Percentiles rank a stretch among this genome's conserved stretches.
phyloP scores from a whole-genome alignment of 2,113 vertebrate genomes.

The Mus pahari region DNA sequence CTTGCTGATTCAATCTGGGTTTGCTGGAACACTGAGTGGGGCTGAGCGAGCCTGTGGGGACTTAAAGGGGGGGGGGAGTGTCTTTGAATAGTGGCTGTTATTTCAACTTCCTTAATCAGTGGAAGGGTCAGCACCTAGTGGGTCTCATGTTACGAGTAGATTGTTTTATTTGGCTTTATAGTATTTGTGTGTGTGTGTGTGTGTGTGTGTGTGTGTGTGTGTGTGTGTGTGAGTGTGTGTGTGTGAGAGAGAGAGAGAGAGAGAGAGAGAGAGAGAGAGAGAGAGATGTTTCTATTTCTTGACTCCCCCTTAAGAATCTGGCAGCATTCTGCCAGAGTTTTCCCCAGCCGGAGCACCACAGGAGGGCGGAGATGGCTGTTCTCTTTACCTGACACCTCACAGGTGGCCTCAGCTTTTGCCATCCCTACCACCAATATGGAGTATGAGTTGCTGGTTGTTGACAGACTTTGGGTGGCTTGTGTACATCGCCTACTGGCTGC shows the following conservation, averaged over 20 bases:
- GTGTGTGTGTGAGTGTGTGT: too few species aligned
- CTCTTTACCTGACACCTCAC: not conserved
- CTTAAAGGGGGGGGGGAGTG: not conserved
- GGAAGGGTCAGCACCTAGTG: not conserved
- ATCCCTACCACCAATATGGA: rapidly evolving
- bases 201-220: too few species aligned
- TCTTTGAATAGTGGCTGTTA: not conserved
- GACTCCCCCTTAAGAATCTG: not conserved
- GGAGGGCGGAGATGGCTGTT: rapidly evolving
- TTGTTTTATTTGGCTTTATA: not conserved
- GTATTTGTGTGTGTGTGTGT: not conserved
- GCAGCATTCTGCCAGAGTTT: too few species aligned
- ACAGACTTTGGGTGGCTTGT: not conserved
- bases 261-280: too few species aligned
- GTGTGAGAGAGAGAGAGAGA: too few species aligned
- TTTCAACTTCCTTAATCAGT: not conserved
- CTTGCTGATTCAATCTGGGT: not conserved
- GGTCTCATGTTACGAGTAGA: not conserved
- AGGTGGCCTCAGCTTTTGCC: rapidly evolving
- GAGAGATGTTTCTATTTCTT: not conserved
- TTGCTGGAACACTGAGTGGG: not conserved
- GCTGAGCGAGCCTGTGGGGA: not conserved
- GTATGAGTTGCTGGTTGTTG: not conserved
- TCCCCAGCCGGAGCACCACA: rapidly evolving
- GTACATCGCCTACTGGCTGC: not conserved